Percentiles rank a stretch among this genome's conserved stretches.
Conservation (phyloP, 1,140 invertebrate species). For the Popillia japonica region DNA sequence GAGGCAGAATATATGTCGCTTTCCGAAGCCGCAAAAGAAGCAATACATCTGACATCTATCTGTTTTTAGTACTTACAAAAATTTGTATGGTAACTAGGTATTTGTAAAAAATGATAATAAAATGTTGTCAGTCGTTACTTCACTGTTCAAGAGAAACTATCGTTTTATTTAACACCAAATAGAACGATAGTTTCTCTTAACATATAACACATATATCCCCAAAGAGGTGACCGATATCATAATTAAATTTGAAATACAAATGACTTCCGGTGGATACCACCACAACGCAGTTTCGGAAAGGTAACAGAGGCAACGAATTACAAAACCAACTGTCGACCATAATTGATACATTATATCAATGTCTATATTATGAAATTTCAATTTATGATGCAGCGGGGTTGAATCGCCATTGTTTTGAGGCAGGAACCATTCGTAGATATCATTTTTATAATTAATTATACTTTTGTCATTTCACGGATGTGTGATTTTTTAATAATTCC, state of each 20-base stretch:
- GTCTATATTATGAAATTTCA: slow-evolving; percentile 34
- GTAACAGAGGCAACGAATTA: slow-evolving; percentile 3
- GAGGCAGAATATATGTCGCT: too few relatives aligned
- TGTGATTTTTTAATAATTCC: slow-evolving; percentile 19
- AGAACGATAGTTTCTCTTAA: too few relatives aligned
- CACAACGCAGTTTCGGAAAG: neutral
- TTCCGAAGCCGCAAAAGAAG: too few relatives aligned
- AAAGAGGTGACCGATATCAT: slow-evolving; percentile 41
- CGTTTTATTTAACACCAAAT: too few relatives aligned
- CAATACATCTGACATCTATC: too few relatives aligned
- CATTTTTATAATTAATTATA: neutral
- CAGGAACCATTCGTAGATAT: neutral
- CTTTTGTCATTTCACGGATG: neutral
- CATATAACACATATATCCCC: too few relatives aligned
- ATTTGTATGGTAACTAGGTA: too few relatives aligned
- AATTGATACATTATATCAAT: slow-evolving; percentile 45
- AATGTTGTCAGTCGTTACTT: too few relatives aligned
- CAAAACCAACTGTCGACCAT: slow-evolving; percentile 36
- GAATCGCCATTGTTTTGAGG: neutral
- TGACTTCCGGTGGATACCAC: slow-evolving; percentile 39
- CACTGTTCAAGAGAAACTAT: too few relatives aligned
- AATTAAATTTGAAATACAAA: slow-evolving; percentile 44
- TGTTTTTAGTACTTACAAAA: too few relatives aligned
- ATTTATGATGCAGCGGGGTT: neutral
- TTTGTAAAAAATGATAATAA: too few relatives aligned